Evolutionary conservation across 2,797 vertebrate species (phyloP).

Genomic region (Coluber constrictor): DNA sequence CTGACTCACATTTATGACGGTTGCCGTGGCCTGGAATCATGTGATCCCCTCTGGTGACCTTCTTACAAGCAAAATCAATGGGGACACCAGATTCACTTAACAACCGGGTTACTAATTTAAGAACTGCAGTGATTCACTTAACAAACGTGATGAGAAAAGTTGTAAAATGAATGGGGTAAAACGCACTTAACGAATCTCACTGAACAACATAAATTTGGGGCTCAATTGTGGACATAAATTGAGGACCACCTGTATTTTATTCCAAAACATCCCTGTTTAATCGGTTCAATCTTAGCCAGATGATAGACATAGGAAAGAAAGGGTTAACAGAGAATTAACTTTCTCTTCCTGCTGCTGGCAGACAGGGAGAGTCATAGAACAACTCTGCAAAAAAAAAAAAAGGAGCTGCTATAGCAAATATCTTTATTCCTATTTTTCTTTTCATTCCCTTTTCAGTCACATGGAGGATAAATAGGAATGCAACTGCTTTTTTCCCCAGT

Average conservation of each 20-base stretch:
- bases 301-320: background rate
- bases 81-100: background rate
- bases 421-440: background rate
- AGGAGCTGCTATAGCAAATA: background rate
- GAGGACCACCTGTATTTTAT: background rate
- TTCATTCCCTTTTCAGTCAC: background rate
- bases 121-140: too few species aligned
- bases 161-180: too few species aligned
- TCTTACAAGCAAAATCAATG: background rate
- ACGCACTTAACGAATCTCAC: background rate
- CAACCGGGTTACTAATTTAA: too few species aligned
- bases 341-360: background rate
- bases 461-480: background rate
- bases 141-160: too few species aligned
- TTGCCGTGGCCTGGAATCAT: background rate
- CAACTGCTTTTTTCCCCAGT: background rate
- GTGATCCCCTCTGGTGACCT: background rate
- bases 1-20: background rate
- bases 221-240: background rate
- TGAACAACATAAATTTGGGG: background rate
- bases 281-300: background rate
- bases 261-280: background rate
- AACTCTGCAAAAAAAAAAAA: background rate
- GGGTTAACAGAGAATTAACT: background rate
- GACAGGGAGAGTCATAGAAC: background rate